Evolutionary conservation across 2,888 invertebrate species (phyloP), one percentile per base, ranked within the genome.

Genomic region (Lepidocyrtoides sp.): DNA sequence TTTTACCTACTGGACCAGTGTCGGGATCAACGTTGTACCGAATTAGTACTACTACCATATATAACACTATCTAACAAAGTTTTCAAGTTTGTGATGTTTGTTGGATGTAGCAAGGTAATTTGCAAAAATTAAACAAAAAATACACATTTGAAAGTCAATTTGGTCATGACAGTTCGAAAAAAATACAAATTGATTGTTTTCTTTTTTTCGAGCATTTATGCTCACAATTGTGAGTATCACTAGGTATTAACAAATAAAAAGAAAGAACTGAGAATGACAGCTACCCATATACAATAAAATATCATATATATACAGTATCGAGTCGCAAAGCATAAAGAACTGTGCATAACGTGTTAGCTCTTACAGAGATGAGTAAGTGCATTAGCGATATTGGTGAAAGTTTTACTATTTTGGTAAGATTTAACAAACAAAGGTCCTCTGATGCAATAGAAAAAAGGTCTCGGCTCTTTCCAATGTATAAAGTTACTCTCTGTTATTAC

Each of bases 301-400:
- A 54, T n/a, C 17, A n/a, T 17, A 54, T 54, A 5, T 48, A 48
- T n/a, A 14, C 2, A 10, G 36, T 23, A 5, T n/a, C n/a, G n/a
- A n/a, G 36, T 36, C 7, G 36, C 7, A 36, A 36, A 36, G 36
- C 2, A 7, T 4, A 7, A 7, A 36, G 7, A 36, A 36, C 36
- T 36, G 36, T 36, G 36, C 7, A 36, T 36, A 36, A 36, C 7
- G 8, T 63, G 1, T 3, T 2, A 3, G 29, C n/a, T 10, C 10
- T 1, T 66, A 17, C 14, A 36, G 20, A 57, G 41, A 66, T 86
- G 75, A 60, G 57, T n/a, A 60, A 86, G 20, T 69, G 81, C 81
- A 81, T 81, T 88, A 82, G 63, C 17, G 51, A 72, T 82, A 89
- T 89, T 82, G 89, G 82, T 72, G 88, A 89, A 89, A 82, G 89